Percentiles rank a stretch among this genome's conserved stretches.
These are phyloP conservation scores for Heliconius hewitsoni DNA, from an alignment of 1,140 invertebrate species.

Conservation along the genomic window DNA sequence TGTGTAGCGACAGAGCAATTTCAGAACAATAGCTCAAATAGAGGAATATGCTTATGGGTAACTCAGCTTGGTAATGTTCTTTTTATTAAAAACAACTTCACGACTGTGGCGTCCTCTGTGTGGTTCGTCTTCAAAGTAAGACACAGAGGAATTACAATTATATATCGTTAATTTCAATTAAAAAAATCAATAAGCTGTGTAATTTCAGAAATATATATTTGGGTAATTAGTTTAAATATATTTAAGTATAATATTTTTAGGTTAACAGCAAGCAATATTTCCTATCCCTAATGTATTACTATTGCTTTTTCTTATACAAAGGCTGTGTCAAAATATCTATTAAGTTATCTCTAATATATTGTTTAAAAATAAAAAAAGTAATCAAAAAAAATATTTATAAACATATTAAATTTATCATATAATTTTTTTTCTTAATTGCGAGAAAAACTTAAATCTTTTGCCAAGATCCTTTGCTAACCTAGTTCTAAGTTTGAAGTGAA, in stretches of 20 bases:
- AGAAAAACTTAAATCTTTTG: slow-evolving; percentile 21
- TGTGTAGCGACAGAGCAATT: slow-evolving; percentile 29
- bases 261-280: no score
- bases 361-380: no score
- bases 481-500: slow-evolving; percentile 14
- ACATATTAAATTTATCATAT: slow-evolving; percentile 7
- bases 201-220: no score
- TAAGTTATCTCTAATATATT: no score
- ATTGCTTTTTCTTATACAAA: no score
- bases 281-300: no score
- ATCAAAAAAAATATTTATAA: background rate
- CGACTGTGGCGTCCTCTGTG: background rate
- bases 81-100: slow-evolving; percentile 13
- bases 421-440: background rate
- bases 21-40: slow-evolving; percentile 28
- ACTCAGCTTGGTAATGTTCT: slow-evolving; percentile 17
- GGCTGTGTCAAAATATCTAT: no score
- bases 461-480: slow-evolving; percentile 8
- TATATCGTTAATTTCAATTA: no score
- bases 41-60: slow-evolving; percentile 21
- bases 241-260: no score
- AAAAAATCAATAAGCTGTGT: no score
- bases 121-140: background rate
- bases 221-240: no score
- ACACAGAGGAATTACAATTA: no score